Conservation (phyloP, 1,140 invertebrate genomes). For the Dendroctonus ponderosae region DNA sequence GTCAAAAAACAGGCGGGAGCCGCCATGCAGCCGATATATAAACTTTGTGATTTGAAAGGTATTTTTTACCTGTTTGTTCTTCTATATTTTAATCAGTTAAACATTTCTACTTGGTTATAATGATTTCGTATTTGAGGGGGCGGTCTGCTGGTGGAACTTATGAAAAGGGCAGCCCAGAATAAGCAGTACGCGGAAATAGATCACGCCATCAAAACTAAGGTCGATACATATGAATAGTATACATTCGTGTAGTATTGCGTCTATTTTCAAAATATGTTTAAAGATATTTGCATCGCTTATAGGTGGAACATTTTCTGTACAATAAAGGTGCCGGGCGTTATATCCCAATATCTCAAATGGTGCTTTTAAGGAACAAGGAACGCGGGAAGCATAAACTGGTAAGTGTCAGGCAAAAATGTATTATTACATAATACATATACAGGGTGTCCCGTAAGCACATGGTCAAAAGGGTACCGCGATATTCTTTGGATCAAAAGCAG, state of each 20-base stretch:
- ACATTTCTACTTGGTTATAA: not conserved
- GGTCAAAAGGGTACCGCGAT: no score
- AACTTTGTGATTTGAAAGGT: conserved; percentile 85
- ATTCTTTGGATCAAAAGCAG: no score
- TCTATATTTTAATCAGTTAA: not conserved
- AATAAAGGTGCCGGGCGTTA: conserved; percentile 88
- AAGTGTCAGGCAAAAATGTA: conserved; percentile 24
- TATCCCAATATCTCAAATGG: conserved; percentile 83
- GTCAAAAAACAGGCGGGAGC: conserved; percentile 89
- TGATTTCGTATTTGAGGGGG: conserved; percentile 61
- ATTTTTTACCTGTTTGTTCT: conserved; percentile 32
- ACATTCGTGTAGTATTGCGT: not conserved
- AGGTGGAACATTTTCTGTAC: conserved; percentile 85
- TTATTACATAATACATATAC: not conserved
- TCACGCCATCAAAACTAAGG: conserved; percentile 85
- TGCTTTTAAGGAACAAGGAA: conserved; percentile 84
- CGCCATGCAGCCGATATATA: conserved; percentile 76
- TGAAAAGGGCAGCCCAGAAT: conserved; percentile 86
- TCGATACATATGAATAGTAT: conserved; percentile 26
- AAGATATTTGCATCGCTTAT: not conserved
- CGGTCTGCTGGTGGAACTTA: conserved; percentile 87
- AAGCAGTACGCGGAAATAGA: conserved; percentile 88
- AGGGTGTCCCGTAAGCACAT: no score
- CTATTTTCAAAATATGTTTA: not conserved
- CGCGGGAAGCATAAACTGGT: conserved; percentile 76